Evolutionary conservation across 1,140 invertebrate species (phyloP), one percentile per base, ranked within the genome.

Genomic region (Bombus turneri): DNA sequence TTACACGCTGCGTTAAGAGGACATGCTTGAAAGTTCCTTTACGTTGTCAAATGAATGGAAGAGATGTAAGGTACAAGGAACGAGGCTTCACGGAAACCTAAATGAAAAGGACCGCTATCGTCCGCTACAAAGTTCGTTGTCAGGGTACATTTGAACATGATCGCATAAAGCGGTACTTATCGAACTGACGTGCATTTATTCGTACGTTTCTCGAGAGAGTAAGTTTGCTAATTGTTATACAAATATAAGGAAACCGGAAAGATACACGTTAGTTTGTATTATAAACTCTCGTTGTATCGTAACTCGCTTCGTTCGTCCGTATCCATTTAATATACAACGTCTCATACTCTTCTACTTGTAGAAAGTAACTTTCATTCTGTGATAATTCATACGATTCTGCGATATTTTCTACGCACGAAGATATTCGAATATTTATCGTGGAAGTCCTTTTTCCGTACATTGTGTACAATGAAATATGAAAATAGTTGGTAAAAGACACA

Each of bases 1-100:
- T 78, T 78, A 78, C 75, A 78, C 75, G 28, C 75, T 41, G 59
- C 53, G 68, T 43, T 59, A 41, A 57, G 37, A 43, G 79, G 64
- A 81, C 66, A n/a, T 25, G 66, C 43, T 72, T 81, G 79, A 39
- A 59, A n/a, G 34, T 72, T 72, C 47, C 66, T 73, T 41, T 39
- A 72, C 76, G 53, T n/a, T 34, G 34, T 41, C 39, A 31, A 31
- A 43, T 28, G 43, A 59, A 81, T 43, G 39, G 31, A 53, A 25
- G 74, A 76, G 47, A 76, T 18, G 31, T 28, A 22, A 64, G 68
- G 47, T 62, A 37, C 41, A 10, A 47, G 12, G 34, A 69, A 53
- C 64, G 39, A 81, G 15, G 64, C 18, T 71, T 57, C 37, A 34
- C 34, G 22, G 41, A 53, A 80, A 80, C 15, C 34, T 25, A 34